These are phyloP conservation scores for Hiodon tergisus DNA, from an alignment of 2,113 vertebrate genomes.

Conservation along the genomic window DNA sequence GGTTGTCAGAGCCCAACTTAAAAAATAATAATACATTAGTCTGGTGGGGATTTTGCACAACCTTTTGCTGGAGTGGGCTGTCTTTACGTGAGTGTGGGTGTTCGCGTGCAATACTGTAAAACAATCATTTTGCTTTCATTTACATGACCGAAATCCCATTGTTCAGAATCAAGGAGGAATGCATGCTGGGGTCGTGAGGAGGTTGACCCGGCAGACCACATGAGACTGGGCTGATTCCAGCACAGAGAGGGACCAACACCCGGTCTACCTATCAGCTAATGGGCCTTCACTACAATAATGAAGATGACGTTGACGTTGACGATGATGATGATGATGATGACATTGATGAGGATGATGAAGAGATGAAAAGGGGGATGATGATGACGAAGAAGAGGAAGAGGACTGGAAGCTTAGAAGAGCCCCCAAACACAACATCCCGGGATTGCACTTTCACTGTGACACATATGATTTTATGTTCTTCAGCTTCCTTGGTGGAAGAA, in stretches of 20 bases:
- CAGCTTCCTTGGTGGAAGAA: too few relatives aligned
- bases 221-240: conserved; percentile 66
- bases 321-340: background rate
- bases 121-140: conserved; percentile 46
- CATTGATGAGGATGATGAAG: too few relatives aligned
- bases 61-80: too few relatives aligned
- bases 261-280: background rate
- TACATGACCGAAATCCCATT: conserved; percentile 36
- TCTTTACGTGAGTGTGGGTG: background rate
- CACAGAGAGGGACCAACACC: conserved; percentile 16
- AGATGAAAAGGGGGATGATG: too few relatives aligned
- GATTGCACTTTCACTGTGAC: too few relatives aligned
- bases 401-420: too few relatives aligned
- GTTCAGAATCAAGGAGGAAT: conserved; percentile 62
- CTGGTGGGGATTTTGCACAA: too few relatives aligned
- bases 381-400: too few relatives aligned
- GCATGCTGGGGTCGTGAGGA: conserved; percentile 57
- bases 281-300: background rate
- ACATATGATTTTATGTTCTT: too few relatives aligned
- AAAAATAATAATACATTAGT: too few relatives aligned
- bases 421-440: too few relatives aligned
- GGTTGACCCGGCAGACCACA: conserved; percentile 56
- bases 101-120: conserved; percentile 29
- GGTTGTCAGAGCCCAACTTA: background rate
- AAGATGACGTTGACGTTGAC: background rate